Base-by-base conservation (phyloP, 1,140 invertebrate species). In the Penaeus indicus region DNA sequence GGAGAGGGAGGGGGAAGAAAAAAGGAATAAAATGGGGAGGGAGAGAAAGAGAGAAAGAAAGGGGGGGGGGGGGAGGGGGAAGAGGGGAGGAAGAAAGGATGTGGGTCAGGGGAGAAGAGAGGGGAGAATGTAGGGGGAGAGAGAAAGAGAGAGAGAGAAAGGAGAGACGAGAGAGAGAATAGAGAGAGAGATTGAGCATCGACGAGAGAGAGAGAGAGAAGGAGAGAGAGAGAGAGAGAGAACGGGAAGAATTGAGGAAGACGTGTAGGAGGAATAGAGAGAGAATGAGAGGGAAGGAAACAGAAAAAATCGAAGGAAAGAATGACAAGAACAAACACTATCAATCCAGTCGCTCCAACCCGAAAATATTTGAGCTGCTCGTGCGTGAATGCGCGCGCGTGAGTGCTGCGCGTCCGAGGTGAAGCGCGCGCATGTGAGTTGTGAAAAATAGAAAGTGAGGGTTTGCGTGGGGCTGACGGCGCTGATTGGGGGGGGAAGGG, bases 261-360 rank as follows among this genome's bases (percentile, higher is more conserved):
- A 3, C n/a, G 3, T 3, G n/a, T 79, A 32, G 21, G 8, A 42
- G 21, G 7, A 8, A 8, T 4, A 42, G 77, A 4, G 79, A 11
- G 79, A 60, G 79, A 60, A 54, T 25, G 60, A 81, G 42, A 81
- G 25, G n/a, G n/a, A n/a, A n/a, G 60, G 42, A 60, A 54, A 60
- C 60, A 27, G 21, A n/a, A 79, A 21, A 19, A 21, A 42, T 0
- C 1, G 38, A 42, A 4, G 5, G 38, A 42, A 4, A 8, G 7
- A 42, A 42, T 8, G 42, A 25, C n/a, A 79, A 22, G 79, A 81
- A 79, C 7, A 79, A 38, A 79, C 10, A 10, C 42, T n/a, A n/a
- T n/a, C n/a, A n/a, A 47, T 47, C 42, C 42, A 47, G 10, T 47
- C 42, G 42, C 42, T 47, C n/a, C n/a, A n/a, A n/a, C n/a, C 42